phyloP scores from a whole-genome alignment of 2,113 vertebrate species.

The Brachyhypopomus gauderio region DNA sequence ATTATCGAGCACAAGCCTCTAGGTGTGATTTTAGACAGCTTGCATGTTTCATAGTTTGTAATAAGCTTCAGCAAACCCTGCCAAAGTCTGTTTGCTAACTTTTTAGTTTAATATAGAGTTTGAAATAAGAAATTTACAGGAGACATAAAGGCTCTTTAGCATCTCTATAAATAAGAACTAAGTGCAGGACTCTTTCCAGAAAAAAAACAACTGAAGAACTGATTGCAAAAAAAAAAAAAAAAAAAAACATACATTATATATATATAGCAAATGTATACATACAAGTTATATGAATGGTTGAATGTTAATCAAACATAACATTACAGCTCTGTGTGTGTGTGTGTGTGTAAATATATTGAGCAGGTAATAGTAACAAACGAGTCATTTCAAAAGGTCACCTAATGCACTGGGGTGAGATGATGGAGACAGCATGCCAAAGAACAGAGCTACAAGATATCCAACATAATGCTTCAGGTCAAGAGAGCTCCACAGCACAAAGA shows the following conservation, averaged over 20 bases:
- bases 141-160: background rate
- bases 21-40: too few species aligned
- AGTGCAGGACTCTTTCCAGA: background rate
- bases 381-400: background rate
- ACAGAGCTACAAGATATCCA: slow-evolving; percentile 3
- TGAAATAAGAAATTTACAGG: background rate
- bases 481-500: slow-evolving; percentile 8
- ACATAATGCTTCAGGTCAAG: background rate
- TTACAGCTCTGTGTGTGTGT: background rate
- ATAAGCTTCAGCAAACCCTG: too few species aligned
- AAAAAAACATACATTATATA: background rate
- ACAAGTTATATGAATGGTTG: background rate
- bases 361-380: slow-evolving; percentile 24
- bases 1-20: too few species aligned
- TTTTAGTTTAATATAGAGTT: background rate
- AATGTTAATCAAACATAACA: slow-evolving; percentile 1
- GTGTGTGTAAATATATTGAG: background rate
- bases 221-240: background rate
- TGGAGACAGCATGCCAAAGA: background rate
- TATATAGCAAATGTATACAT: slow-evolving; percentile 10
- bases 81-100: background rate
- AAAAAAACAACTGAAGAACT: background rate
- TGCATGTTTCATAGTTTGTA: too few species aligned
- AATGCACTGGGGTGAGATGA: background rate
- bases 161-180: background rate